Evolutionary conservation across 2,797 vertebrate genomes (phyloP).

Genomic region (Danio tinwini): DNA sequence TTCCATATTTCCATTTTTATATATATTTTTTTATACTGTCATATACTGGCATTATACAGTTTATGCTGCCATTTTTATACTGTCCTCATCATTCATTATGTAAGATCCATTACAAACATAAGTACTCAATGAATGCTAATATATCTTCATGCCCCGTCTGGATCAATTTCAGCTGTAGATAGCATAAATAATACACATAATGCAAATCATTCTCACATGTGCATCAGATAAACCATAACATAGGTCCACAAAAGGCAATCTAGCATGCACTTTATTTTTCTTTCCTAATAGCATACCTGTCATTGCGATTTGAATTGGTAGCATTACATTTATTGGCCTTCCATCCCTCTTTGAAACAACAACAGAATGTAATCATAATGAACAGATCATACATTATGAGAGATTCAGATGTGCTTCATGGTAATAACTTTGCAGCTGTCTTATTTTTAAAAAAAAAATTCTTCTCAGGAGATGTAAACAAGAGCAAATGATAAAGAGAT

Average conservation of each 20-base stretch:
- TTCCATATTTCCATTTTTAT: too few species aligned
- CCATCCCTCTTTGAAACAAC: constrained; percentile 35
- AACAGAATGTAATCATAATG: constrained; percentile 46
- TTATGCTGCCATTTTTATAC: not conserved
- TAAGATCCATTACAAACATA: constrained; percentile 9
- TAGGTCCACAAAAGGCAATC: constrained; percentile 41
- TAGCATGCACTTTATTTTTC: constrained; percentile 21
- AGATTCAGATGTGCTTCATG: constrained; percentile 49
- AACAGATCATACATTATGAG: constrained; percentile 38
- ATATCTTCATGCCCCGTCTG: constrained; percentile 7
- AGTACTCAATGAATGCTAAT: constrained; percentile 7
- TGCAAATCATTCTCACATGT: constrained; percentile 4
- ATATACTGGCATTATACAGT: too few species aligned
- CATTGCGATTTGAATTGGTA: constrained; percentile 43
- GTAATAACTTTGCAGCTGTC: constrained; percentile 37
- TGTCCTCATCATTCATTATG: not conserved
- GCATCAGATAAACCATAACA: constrained; percentile 15
- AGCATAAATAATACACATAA: constrained; percentile 18
- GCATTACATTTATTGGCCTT: constrained; percentile 51
- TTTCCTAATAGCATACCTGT: constrained; percentile 46
- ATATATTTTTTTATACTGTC: too few species aligned
- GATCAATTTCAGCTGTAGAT: constrained; percentile 3
- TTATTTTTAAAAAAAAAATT: constrained; percentile 20
- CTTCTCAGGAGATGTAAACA: constrained; percentile 28
- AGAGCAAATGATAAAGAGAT: constrained; percentile 30